These are phyloP conservation scores for Dryoscopus gambensis DNA, from an alignment of 2,113 vertebrate genomes.

Conservation along the genomic window DNA sequence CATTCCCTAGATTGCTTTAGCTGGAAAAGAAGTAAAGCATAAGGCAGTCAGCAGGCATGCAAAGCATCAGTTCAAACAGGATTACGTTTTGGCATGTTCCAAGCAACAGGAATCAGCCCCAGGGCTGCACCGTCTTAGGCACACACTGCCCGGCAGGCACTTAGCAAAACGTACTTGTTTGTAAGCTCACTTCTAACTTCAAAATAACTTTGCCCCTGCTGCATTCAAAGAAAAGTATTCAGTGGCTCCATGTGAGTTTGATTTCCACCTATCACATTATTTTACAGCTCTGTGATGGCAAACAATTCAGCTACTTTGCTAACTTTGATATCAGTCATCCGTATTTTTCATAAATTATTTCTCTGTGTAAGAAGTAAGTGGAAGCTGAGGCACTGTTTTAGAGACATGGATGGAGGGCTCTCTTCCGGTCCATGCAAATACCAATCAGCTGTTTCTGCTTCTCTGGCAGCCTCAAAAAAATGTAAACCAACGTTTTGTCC, in stretches of 20 bases:
- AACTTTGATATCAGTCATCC: neutral
- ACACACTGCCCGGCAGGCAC: neutral
- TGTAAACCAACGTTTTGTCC: neutral
- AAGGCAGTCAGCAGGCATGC: slow-evolving; percentile 19
- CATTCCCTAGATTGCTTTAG: neutral
- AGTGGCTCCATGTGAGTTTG: neutral
- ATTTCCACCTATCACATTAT: neutral
- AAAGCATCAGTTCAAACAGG: neutral
- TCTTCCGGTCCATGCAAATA: neutral
- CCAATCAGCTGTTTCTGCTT: neutral
- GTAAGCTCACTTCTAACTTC: neutral
- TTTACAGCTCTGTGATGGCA: neutral
- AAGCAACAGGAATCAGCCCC: neutral
- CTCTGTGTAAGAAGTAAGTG: neutral
- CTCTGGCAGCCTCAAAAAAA: neutral
- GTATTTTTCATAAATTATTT: neutral
- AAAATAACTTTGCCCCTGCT: neutral
- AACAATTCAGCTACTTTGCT: neutral
- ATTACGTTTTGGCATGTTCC: neutral
- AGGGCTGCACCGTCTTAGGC: neutral
- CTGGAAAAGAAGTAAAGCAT: neutral
- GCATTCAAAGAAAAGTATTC: neutral
- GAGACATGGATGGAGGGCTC: neutral
- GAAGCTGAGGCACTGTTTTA: neutral
- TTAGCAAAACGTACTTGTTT: neutral